Evolutionary conservation across 2,113 vertebrate species (phyloP).

Genomic region (Pungitius pungitius): DNA sequence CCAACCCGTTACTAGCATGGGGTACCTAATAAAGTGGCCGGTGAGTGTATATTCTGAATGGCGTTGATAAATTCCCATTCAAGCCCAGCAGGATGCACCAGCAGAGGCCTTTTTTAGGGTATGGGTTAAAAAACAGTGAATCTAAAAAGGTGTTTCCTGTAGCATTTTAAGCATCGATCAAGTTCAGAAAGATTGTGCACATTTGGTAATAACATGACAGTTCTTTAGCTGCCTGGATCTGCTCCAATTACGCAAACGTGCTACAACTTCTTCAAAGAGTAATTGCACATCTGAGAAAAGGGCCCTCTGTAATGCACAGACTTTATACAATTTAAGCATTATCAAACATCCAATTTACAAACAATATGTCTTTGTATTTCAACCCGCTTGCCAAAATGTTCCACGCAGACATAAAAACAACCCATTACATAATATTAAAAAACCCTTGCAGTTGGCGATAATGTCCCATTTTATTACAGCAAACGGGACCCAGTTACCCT

Average conservation of each 20-base stretch:
- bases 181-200: background rate
- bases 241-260: background rate
- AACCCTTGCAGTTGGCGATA: background rate
- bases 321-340: background rate
- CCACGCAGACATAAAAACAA: background rate
- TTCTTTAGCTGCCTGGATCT: conserved; percentile 4
- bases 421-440: background rate
- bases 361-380: background rate
- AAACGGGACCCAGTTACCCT: no score
- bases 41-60: background rate
- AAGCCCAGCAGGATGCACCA: background rate
- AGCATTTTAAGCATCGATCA: background rate
- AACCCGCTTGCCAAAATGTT: background rate
- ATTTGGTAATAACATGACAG: background rate
- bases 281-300: background rate
- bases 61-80: background rate
- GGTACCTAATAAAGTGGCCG: no score
- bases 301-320: background rate
- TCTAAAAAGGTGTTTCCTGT: conserved; percentile 11
- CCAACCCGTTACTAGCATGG: no score
- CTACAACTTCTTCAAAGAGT: conserved; percentile 5
- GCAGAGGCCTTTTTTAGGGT: background rate
- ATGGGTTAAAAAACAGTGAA: conserved; percentile 14
- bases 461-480: background rate
- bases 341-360: conserved; percentile 7